phyloP scores from a whole-genome alignment of 35 echinoderm and acorn worm genomes.

The Lytechinus variegatus region DNA sequence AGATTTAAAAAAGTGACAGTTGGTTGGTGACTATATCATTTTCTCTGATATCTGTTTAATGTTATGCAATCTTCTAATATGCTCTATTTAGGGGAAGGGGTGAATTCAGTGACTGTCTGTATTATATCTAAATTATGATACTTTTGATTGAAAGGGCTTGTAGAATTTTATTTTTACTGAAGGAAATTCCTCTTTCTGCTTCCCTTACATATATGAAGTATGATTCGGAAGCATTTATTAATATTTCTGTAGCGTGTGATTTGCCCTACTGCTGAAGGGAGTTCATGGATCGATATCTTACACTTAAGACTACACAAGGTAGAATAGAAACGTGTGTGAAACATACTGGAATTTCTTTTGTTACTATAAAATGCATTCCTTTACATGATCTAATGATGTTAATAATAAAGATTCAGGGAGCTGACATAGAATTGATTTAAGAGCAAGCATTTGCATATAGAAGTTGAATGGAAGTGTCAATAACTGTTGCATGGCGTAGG shows the following conservation, averaged over 20 bases:
- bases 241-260: not conserved
- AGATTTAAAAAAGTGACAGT: not conserved
- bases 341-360: slow-evolving; percentile 35
- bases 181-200: not conserved
- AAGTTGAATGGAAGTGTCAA: not conserved
- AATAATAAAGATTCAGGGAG: not conserved
- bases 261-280: not conserved
- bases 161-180: not conserved
- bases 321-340: slow-evolving; percentile 32
- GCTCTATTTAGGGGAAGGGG: not conserved
- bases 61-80: not conserved
- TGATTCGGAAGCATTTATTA: not conserved
- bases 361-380: slow-evolving; percentile 47
- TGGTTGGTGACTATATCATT: not conserved
- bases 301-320: not conserved
- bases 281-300: not conserved
- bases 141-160: not conserved
- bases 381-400: not conserved
- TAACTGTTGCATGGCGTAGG: not conserved
- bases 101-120: not conserved
- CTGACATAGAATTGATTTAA: not conserved
- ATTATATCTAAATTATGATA: not conserved
- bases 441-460: not conserved
- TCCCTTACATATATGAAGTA: not conserved
- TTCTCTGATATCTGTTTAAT: not conserved